A percentile compares a stretch with the other conserved stretches of the same genome.
These are phyloP conservation scores for Sinocyclocheilus rhinocerous DNA, from an alignment of 2,113 vertebrate species.

Conservation along the genomic window DNA sequence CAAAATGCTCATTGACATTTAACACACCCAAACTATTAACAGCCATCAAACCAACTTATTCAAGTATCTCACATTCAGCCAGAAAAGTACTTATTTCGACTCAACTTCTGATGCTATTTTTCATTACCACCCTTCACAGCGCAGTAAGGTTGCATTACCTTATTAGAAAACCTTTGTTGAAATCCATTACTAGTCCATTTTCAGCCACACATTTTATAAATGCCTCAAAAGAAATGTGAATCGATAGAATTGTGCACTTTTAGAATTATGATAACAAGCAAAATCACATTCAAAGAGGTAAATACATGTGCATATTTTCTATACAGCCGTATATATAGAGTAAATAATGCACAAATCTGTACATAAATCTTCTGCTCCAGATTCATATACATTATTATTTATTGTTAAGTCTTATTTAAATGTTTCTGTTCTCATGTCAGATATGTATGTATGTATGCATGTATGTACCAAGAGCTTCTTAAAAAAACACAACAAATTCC, in stretches of 20 bases:
- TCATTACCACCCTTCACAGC: conserved; percentile 9
- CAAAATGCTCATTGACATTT: neutral
- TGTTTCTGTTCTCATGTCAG: too few species aligned
- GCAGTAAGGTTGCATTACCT: neutral
- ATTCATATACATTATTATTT: too few species aligned
- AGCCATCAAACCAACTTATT: neutral
- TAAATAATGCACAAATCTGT: too few species aligned
- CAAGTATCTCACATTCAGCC: neutral
- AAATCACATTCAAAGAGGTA: neutral
- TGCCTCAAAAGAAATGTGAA: neutral
- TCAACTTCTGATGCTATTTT: conserved; percentile 9
- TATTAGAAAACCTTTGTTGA: conserved; percentile 15
- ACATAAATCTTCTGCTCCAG: too few species aligned
- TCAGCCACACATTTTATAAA: conserved; percentile 8
- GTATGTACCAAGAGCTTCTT: too few species aligned
- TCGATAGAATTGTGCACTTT: neutral
- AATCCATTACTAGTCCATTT: neutral
- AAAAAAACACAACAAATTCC: too few species aligned
- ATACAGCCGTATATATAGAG: too few species aligned
- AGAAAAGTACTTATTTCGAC: neutral
- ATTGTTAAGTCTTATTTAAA: too few species aligned
- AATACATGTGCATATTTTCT: neutral
- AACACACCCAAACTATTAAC: neutral
- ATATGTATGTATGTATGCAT: too few species aligned
- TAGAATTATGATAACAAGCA: neutral